A percentile compares a stretch with the other conserved stretches of the same genome.
Evolutionary conservation across 2,113 vertebrate genomes (phyloP).

Genomic region (Cyanoramphus novaezelandiae): DNA sequence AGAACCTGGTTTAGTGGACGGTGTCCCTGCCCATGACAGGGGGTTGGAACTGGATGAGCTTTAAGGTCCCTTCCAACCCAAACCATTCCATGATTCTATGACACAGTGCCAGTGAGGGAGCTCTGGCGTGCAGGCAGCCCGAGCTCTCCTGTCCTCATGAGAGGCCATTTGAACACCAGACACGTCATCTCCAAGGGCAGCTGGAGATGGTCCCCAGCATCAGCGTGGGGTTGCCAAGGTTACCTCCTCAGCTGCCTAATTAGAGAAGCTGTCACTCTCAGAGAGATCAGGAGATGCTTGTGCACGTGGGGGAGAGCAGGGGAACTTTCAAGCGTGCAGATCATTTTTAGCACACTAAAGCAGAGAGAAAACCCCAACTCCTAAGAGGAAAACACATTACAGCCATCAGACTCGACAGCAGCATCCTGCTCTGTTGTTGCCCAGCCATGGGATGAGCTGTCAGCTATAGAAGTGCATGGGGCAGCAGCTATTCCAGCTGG

Average conservation of each 20-base stretch:
- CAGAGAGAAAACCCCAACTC: not conserved
- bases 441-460: not conserved
- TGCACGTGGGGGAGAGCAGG: not conserved
- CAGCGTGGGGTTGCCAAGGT: constrained; percentile 72
- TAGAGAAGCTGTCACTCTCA: constrained; percentile 58
- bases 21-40: not conserved
- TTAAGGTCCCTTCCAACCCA: not conserved
- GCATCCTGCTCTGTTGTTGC: not conserved
- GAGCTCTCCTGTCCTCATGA: not conserved
- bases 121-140: fast-evolving
- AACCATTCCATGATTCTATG: not conserved
- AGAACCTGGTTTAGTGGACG: not conserved
- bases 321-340: not conserved
- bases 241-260: constrained; percentile 65
- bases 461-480: fast-evolving
- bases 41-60: not conserved
- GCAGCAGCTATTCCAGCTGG: not conserved
- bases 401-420: not conserved
- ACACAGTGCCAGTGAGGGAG: fast-evolving
- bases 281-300: not conserved
- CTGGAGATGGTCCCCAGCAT: constrained; percentile 13
- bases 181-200: not conserved
- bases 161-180: not conserved
- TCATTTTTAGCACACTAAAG: not conserved
- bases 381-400: not conserved